Conservation (phyloP, 2,113 vertebrate genomes). For the Bos indicus region DNA sequence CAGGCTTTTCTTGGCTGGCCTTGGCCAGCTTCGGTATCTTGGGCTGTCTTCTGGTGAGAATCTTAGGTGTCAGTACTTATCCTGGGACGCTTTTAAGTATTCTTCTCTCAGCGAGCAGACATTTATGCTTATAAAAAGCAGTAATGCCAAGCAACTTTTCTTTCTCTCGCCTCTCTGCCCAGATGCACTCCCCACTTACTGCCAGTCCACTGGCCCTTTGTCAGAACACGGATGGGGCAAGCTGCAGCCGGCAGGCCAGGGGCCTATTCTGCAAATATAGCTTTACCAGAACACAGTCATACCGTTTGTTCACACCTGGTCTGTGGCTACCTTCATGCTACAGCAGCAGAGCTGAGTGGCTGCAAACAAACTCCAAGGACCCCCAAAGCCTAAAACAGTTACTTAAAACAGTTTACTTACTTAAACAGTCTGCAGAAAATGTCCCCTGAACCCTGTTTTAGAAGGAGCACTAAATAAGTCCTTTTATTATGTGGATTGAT, state of each 20-base stretch:
- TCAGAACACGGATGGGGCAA: not conserved
- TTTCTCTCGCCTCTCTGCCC: not conserved
- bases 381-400: not conserved
- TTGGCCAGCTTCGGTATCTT: too few relatives aligned
- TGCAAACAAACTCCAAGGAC: not conserved
- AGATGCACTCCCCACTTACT: not conserved
- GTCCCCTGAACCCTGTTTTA: not conserved
- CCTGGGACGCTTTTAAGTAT: not conserved
- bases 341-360: not conserved
- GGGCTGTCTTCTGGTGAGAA: not conserved
- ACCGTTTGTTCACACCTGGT: accelerated
- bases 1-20: not conserved
- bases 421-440: not conserved
- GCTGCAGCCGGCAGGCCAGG: not conserved
- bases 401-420: too few relatives aligned
- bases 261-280: not conserved
- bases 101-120: not conserved
- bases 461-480: not conserved
- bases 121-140: not conserved
- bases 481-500: not conserved
- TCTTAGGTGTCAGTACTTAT: not conserved
- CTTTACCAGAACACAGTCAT: not conserved
- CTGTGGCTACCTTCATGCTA: not conserved
- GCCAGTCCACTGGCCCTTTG: not conserved
- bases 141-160: not conserved